Base-by-base conservation (phyloP, 1,140 invertebrate genomes). In the Zaprionus ghesquierei region DNA sequence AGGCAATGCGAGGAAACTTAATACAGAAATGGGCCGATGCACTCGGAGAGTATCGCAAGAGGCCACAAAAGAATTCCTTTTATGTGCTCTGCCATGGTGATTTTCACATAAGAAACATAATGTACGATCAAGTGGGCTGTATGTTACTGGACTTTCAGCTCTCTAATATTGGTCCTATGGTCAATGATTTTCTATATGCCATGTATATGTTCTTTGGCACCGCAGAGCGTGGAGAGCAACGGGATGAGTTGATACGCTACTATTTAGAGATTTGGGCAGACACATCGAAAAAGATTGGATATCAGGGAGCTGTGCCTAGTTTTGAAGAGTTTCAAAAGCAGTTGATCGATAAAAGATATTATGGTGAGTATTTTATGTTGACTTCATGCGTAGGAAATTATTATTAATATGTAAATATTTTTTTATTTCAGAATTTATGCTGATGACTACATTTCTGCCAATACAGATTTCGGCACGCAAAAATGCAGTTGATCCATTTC, bases 41-140 rank as follows among this genome's bases (percentile, higher is more conserved):
- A 2, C 23, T 64, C 13, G 15, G 23, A 20, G 77, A 76, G 27
- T 73, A 65, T 22, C 74, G 50, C 12, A 49, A 76, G 4, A 15
- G 49, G n/a, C 60, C 25, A 0, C 35, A 29, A 9, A 5, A 46
- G 9, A 18, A 23, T 18, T 35, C 54, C 0, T 50, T 38, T 54
- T 76, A 76, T 58, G 77, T 79, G 8, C 60, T 79, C 2, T 76
- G 69, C n/a, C 77, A 79, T 27, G 77, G 77, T 2, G 77, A 79
- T 38, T 79, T 79, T 63, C 77, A 79, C 50, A 29, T 51, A 6
- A 50, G 58, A 10, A 79, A 79, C 38, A 6, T 73, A n/a, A 79
- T 79, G 77, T 77, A 77, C 10, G 77, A 75, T 22, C 9, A 61
- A 13, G 29, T 55, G 29, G n/a, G 55, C 31, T 31, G 76, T 22